These are phyloP conservation scores for Platygyra sinensis DNA, from an alignment of 64 coral and sea anemone species.

Conservation along the genomic window DNA sequence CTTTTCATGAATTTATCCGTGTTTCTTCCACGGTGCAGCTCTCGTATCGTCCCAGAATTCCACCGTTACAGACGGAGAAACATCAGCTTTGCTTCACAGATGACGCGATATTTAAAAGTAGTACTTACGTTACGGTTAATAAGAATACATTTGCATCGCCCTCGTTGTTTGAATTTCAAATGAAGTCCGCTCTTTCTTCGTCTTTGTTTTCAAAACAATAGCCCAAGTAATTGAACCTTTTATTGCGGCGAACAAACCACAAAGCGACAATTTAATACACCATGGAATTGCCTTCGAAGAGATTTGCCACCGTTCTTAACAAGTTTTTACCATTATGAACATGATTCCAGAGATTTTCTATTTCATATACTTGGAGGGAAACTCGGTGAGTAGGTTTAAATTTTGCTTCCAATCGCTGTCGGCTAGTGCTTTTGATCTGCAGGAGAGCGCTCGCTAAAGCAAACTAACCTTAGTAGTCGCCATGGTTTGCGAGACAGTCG, in stretches of 20 bases:
- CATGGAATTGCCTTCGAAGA: not conserved
- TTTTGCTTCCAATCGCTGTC: not conserved
- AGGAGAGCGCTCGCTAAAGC: not conserved
- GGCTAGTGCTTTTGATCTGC: not conserved
- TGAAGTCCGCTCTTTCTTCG: slow-evolving; percentile 3
- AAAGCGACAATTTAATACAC: not conserved
- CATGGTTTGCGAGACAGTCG: slow-evolving; percentile 11
- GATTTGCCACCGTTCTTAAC: not conserved
- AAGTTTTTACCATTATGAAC: slow-evolving; percentile 23
- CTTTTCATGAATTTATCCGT: no score
- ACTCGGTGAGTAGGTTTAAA: slow-evolving; percentile 40
- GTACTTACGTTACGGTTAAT: not conserved
- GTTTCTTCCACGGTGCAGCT: not conserved
- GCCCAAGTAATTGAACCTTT: slow-evolving; percentile 3
- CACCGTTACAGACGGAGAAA: not conserved
- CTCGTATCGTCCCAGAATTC: not conserved
- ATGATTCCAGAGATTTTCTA: slow-evolving; percentile 73
- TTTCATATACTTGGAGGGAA: slow-evolving; percentile 75
- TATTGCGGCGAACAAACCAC: not conserved
- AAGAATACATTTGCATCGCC: not conserved
- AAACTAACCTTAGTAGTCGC: slow-evolving; percentile 14
- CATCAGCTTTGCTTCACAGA: not conserved
- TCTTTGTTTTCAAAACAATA: slow-evolving; percentile 49
- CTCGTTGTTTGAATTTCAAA: slow-evolving; percentile 49
- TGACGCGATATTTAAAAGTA: slow-evolving; percentile 18